Conservation (phyloP, 2,888 invertebrate genomes). For the Nomada goodeniana region DNA sequence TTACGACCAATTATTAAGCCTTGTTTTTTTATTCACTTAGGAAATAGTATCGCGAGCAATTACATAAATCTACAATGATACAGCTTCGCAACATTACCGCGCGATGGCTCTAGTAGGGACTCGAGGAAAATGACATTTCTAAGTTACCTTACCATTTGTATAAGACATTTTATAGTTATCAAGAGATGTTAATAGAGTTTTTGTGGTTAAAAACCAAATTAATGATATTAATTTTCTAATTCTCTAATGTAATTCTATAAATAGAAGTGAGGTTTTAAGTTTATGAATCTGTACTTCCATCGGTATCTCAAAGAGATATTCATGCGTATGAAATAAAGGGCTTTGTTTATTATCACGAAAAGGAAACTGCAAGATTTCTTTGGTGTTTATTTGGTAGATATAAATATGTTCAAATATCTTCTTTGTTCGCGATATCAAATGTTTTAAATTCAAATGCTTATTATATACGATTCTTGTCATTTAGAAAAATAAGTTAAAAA, state of each 20-base stretch:
- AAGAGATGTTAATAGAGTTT: too few relatives aligned
- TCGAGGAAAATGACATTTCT: not conserved
- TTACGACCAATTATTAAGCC: not conserved
- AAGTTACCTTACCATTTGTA: too few relatives aligned
- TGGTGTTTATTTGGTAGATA: slow-evolving; percentile 53
- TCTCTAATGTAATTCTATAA: not conserved
- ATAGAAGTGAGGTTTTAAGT: not conserved
- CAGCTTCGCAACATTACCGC: not conserved
- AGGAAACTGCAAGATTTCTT: slow-evolving; percentile 23
- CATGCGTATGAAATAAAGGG: slow-evolving; percentile 7
- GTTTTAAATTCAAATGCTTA: slow-evolving; percentile 26
- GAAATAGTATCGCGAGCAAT: not conserved
- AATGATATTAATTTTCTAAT: too few relatives aligned
- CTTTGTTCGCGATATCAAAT: slow-evolving; percentile 43
- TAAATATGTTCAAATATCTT: slow-evolving; percentile 60
- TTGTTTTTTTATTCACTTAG: slow-evolving; percentile 5
- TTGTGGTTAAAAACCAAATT: too few relatives aligned
- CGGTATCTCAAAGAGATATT: slow-evolving; percentile 2
- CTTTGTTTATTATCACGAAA: slow-evolving; percentile 56
- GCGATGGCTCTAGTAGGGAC: slow-evolving; percentile 25
- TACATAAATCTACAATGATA: not conserved
- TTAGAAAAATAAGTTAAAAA: not conserved
- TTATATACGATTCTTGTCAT: not conserved
- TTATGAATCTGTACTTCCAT: not conserved
- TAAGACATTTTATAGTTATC: too few relatives aligned